These are phyloP conservation scores for Ooceraea biroi DNA, from an alignment of 1,140 invertebrate genomes.

Conservation along the genomic window DNA sequence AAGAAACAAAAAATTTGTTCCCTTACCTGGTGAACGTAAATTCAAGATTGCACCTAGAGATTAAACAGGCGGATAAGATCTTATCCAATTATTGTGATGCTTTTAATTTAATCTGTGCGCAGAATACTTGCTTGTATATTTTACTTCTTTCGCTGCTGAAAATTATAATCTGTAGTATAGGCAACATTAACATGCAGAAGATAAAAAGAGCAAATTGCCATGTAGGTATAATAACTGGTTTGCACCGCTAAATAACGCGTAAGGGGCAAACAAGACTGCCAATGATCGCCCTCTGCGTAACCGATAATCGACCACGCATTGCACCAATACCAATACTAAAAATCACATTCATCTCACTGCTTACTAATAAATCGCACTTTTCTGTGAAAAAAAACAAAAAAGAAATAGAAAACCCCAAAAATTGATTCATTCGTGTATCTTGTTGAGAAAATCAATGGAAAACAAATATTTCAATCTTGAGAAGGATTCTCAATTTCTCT, in stretches of 20 bases:
- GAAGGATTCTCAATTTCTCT: too few relatives aligned
- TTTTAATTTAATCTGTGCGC: not conserved
- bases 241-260: slow-evolving; percentile 4
- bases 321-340: not conserved
- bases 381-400: too few relatives aligned
- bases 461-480: too few relatives aligned
- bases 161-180: not conserved
- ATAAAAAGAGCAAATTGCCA: slow-evolving; percentile 9
- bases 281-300: not conserved
- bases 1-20: too few relatives aligned
- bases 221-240: not conserved
- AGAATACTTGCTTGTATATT: not conserved
- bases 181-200: slow-evolving; percentile 1
- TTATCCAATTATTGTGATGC: not conserved
- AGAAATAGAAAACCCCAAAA: too few relatives aligned
- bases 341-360: too few relatives aligned
- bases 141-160: not conserved
- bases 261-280: slow-evolving; percentile 4
- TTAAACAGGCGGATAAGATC: not conserved
- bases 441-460: too few relatives aligned
- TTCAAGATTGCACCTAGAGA: not conserved
- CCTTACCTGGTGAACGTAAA: not conserved
- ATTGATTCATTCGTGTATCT: too few relatives aligned
- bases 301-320: not conserved
- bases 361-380: too few relatives aligned